Conservation (phyloP, 2,888 invertebrate species). For the Carcina quercana region DNA sequence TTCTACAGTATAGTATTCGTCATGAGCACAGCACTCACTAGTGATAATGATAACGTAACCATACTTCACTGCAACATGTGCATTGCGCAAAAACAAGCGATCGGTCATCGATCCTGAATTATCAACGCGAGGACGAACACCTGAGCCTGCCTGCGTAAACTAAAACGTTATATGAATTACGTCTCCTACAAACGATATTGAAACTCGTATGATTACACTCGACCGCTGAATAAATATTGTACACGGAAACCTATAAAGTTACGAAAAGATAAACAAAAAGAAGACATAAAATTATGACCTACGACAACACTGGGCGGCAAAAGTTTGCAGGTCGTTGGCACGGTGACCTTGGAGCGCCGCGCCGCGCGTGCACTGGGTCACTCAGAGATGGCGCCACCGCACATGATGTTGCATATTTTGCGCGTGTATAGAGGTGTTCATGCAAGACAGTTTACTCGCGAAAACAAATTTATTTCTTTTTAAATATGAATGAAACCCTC, state of each 20-base stretch:
- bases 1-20: too few species aligned
- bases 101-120: slow-evolving; percentile 14
- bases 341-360: slow-evolving; percentile 58
- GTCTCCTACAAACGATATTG: too few species aligned
- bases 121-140: slow-evolving; percentile 8
- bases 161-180: too few species aligned
- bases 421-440: too few species aligned
- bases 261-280: slow-evolving; percentile 74
- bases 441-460: too few species aligned
- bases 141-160: background rate
- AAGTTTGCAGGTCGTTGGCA: slow-evolving; percentile 72
- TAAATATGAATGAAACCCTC: too few species aligned
- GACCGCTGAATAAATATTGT: slow-evolving; percentile 34
- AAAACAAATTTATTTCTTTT: too few species aligned
- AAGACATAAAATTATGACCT: slow-evolving; percentile 75
- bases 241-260: slow-evolving; percentile 64
- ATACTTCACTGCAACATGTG: too few species aligned
- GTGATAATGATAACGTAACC: too few species aligned
- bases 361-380: slow-evolving; percentile 32
- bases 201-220: too few species aligned
- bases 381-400: slow-evolving; percentile 52
- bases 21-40: too few species aligned
- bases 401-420: slow-evolving; percentile 16
- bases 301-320: slow-evolving; percentile 73
- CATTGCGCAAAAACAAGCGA: slow-evolving; percentile 15